Evolutionary conservation across 2,888 invertebrate genomes (phyloP).

Genomic region (Eupsilia transversa): DNA sequence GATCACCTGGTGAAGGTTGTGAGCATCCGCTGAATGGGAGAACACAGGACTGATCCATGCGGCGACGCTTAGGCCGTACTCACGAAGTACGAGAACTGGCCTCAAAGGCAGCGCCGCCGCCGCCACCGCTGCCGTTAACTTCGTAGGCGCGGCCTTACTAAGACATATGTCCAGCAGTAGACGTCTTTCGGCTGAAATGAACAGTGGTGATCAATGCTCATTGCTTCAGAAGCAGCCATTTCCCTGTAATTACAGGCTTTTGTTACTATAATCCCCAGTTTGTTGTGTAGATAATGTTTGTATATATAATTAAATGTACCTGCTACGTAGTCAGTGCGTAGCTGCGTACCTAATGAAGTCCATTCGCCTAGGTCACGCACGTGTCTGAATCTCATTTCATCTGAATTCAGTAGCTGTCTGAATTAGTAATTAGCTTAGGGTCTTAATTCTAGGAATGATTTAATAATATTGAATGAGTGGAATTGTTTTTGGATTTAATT

Average conservation of each 20-base stretch:
- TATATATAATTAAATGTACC: conserved; percentile 11
- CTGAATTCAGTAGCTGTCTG: conserved; percentile 19
- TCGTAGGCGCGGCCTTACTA: too few species aligned
- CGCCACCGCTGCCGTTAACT: too few species aligned
- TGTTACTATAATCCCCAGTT: not conserved
- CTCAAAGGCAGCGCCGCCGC: too few species aligned
- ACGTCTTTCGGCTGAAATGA: not conserved
- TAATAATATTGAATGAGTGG: conserved; percentile 1
- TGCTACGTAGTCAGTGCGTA: conserved; percentile 8
- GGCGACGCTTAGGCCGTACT: too few species aligned
- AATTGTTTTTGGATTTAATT: conserved; percentile 4
- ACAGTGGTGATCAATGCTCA: not conserved
- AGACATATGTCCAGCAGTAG: not conserved
- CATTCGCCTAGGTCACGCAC: conserved; percentile 45
- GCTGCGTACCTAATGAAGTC: conserved; percentile 34
- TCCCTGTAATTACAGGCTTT: not conserved
- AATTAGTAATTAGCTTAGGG: conserved; percentile 26
- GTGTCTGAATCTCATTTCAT: conserved; percentile 30
- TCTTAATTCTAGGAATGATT: conserved; percentile 22
- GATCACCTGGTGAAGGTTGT: not conserved
- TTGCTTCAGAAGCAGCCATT: not conserved
- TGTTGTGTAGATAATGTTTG: too few species aligned
- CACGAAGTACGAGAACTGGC: too few species aligned
- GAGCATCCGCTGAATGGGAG: not conserved
- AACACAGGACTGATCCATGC: not conserved